phyloP scores from a whole-genome alignment of 2,888 invertebrate species.

The Salpingus planirostris region DNA sequence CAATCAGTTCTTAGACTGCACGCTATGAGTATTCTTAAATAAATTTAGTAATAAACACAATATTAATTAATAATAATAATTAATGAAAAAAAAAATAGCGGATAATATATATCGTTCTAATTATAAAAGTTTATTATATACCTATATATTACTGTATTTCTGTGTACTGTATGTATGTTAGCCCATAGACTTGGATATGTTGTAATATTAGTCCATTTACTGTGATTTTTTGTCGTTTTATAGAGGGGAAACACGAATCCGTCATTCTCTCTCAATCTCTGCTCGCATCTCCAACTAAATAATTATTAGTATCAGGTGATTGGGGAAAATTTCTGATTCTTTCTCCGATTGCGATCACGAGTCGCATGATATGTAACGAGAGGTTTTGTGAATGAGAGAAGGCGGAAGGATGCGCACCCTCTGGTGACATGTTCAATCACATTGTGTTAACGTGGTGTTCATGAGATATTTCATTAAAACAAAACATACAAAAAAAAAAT shows the following conservation, averaged over 20 bases:
- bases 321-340: too few species aligned
- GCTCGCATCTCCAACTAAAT: too few species aligned
- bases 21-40: constrained; percentile 43
- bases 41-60: constrained; percentile 40
- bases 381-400: too few species aligned
- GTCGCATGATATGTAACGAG: too few species aligned
- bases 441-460: constrained; percentile 43
- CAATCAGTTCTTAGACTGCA: constrained; percentile 46
- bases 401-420: constrained; percentile 2
- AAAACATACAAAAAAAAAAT: too few species aligned
- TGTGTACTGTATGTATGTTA: constrained; percentile 40
- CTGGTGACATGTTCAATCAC: constrained; percentile 32
- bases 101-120: constrained; percentile 39
- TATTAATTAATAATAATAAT: too few species aligned
- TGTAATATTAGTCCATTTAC: constrained; percentile 39
- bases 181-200: constrained; percentile 39
- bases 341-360: too few species aligned
- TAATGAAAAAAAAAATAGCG: constrained; percentile 37
- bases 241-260: constrained; percentile 4
- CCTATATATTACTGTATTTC: constrained; percentile 34
- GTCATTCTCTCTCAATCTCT: too few species aligned
- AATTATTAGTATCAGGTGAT: too few species aligned
- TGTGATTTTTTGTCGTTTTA: constrained; percentile 35
- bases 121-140: constrained; percentile 39
- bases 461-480: too few species aligned